Evolutionary conservation across 2,888 invertebrate species (phyloP).

Genomic region (Mythimna impura): DNA sequence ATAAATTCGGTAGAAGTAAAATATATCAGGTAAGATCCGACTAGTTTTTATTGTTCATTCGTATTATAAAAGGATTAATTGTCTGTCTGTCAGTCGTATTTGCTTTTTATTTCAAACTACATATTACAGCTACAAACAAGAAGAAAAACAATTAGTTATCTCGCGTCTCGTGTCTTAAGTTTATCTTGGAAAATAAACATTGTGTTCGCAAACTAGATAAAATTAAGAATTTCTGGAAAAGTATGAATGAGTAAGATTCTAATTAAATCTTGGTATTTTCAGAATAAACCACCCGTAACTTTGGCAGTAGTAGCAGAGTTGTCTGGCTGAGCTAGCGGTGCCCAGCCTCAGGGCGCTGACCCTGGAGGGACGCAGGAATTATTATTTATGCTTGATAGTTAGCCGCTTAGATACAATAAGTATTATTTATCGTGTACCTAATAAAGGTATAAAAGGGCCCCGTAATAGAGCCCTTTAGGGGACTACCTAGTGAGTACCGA

Average conservation of each 20-base stretch:
- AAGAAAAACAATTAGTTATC: conserved; percentile 44
- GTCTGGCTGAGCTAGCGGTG: too few relatives aligned
- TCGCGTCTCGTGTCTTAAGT: conserved; percentile 30
- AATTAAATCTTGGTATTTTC: background rate
- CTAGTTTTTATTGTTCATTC: conserved; percentile 22
- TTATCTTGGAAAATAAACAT: conserved; percentile 51
- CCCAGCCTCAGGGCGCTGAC: too few relatives aligned
- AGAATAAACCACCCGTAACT: background rate
- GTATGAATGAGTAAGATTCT: conserved; percentile 21
- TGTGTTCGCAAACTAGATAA: conserved; percentile 30
- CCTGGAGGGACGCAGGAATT: too few relatives aligned
- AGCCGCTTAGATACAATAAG: too few relatives aligned
- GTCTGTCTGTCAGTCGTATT: background rate
- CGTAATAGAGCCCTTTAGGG: too few relatives aligned
- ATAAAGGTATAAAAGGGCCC: too few relatives aligned
- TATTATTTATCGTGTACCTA: too few relatives aligned
- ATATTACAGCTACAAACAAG: conserved; percentile 20
- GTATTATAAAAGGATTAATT: conserved; percentile 1
- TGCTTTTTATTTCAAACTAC: conserved; percentile 7
- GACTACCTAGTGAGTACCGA: too few relatives aligned
- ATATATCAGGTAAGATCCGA: conserved; percentile 11
- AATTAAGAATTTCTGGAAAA: conserved; percentile 12
- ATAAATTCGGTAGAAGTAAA: conserved; percentile 1
- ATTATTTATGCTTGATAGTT: too few relatives aligned
- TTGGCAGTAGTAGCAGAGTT: too few relatives aligned